Percentiles rank a stretch among this genome's conserved stretches.
These are phyloP conservation scores for Grapholita molesta DNA, from an alignment of 1,140 invertebrate genomes.

Conservation along the genomic window DNA sequence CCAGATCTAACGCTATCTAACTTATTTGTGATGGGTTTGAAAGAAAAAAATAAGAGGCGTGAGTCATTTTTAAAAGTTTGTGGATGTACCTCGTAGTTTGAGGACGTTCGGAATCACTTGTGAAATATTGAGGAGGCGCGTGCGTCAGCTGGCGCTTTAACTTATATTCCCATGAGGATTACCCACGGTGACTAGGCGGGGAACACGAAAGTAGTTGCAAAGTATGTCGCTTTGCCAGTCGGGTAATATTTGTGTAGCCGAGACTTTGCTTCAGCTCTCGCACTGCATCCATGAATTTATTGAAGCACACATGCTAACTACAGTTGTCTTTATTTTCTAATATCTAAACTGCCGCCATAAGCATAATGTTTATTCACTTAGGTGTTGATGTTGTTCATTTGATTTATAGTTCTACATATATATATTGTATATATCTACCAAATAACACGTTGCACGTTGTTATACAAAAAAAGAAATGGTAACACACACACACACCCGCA, in stretches of 20 bases:
- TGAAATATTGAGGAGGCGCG: constrained; percentile 41
- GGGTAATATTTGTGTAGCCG: constrained; percentile 7
- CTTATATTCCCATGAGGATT: constrained; percentile 40
- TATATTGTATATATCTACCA: too few species aligned
- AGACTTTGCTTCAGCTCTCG: background rate
- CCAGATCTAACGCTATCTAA: constrained; percentile 61
- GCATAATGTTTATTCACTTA: background rate
- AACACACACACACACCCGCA: too few species aligned
- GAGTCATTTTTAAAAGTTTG: constrained; percentile 55
- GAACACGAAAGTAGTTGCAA: constrained; percentile 12
- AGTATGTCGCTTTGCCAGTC: constrained; percentile 3
- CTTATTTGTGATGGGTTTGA: constrained; percentile 45
- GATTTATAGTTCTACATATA: too few species aligned
- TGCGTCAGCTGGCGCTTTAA: constrained; percentile 34
- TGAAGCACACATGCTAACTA: constrained; percentile 7
- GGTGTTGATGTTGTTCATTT: too few species aligned
- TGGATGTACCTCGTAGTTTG: constrained; percentile 38
- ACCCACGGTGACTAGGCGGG: constrained; percentile 20
- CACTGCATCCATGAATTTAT: background rate
- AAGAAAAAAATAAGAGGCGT: constrained; percentile 48
- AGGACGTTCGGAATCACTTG: constrained; percentile 44
- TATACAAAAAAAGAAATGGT: too few species aligned
- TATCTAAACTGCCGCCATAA: background rate
- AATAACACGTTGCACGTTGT: too few species aligned
- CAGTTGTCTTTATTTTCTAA: background rate